phyloP scores from a whole-genome alignment of 1,140 invertebrate genomes.

The Temnothorax longispinosus region DNA sequence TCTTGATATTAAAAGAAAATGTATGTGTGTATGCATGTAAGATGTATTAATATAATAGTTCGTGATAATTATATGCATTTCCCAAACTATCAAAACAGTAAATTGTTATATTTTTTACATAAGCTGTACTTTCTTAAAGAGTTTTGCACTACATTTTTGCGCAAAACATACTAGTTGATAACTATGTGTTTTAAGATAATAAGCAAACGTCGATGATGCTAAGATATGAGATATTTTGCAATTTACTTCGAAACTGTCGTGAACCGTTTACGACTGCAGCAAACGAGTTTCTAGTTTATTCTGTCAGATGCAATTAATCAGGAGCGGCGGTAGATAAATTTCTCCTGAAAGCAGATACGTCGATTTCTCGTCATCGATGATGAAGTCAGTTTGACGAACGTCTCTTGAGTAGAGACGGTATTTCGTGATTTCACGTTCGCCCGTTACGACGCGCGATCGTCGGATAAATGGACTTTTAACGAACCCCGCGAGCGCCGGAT shows the following conservation, averaged over 20 bases:
- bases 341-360: constrained; percentile 44
- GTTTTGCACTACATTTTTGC: too few species aligned
- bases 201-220: background rate
- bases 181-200: background rate
- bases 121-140: background rate
- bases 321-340: constrained; percentile 32
- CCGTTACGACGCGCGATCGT: constrained; percentile 41
- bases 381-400: constrained; percentile 57
- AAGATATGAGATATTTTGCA: background rate
- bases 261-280: background rate
- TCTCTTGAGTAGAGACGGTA: constrained; percentile 21
- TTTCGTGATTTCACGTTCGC: constrained; percentile 61
- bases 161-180: background rate
- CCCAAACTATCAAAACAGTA: background rate
- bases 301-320: constrained; percentile 56
- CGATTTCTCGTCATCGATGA: constrained; percentile 60
- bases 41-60: background rate
- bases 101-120: background rate
- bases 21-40: background rate
- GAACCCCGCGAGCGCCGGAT: constrained; percentile 66
- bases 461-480: constrained; percentile 72
- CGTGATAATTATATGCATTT: constrained; percentile 4
- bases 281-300: constrained; percentile 45
- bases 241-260: background rate
- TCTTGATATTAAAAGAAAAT: background rate